phyloP scores from a whole-genome alignment of 2,113 vertebrate species.

The rat (Rattus norvegicus) region DNA sequence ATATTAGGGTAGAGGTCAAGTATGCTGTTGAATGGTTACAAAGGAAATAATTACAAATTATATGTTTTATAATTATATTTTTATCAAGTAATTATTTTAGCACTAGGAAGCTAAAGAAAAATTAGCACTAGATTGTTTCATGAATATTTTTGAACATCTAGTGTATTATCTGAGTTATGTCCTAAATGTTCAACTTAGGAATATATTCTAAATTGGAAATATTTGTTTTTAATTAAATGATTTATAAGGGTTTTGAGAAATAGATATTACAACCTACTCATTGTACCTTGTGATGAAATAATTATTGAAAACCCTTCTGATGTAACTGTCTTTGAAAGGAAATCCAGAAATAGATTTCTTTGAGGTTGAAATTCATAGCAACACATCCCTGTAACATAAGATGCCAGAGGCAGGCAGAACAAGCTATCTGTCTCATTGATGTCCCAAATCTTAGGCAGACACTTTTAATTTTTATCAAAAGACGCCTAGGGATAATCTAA shows the following conservation, averaged over 20 bases:
- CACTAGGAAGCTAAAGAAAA: background rate
- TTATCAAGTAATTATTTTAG: background rate
- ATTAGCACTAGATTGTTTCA: background rate
- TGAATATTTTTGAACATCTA: background rate
- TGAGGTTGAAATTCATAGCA: constrained; percentile 9
- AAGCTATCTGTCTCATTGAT: constrained; percentile 58
- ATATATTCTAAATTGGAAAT: constrained; percentile 42
- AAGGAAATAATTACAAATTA: background rate
- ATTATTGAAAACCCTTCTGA: background rate
- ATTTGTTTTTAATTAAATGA: background rate
- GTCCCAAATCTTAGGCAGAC: background rate
- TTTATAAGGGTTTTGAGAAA: background rate
- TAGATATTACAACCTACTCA: background rate
- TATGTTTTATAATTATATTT: background rate
- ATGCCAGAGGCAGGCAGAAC: constrained; percentile 33
- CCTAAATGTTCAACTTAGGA: background rate
- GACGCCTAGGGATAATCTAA: constrained; percentile 51
- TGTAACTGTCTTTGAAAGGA: constrained; percentile 44
- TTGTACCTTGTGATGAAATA: background rate
- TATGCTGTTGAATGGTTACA: background rate
- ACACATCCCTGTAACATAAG: background rate
- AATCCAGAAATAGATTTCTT: constrained; percentile 10
- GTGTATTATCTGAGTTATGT: background rate
- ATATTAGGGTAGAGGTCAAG: background rate
- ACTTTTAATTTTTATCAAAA: constrained; percentile 69